Percentiles rank a stretch among this genome's conserved stretches.
Conservation (phyloP, 1,140 invertebrate species). For the Dolichoris vasculosae region DNA sequence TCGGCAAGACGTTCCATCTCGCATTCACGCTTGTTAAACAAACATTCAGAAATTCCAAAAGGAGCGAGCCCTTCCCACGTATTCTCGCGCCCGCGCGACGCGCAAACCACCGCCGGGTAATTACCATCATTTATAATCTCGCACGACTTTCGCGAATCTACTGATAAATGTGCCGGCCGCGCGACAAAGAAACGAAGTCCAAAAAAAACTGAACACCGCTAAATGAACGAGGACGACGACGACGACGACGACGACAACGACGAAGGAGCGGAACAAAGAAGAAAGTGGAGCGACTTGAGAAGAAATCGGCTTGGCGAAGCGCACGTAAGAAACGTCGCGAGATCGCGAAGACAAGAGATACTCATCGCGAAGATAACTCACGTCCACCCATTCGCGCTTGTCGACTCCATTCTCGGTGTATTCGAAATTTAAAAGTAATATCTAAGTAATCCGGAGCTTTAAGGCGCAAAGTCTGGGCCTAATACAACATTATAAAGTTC, state of each 20-base stretch:
- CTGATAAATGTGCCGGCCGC: constrained; percentile 34
- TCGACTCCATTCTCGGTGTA: not conserved
- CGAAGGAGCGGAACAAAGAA: constrained; percentile 15
- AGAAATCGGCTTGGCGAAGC: not conserved
- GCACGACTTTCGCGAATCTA: constrained; percentile 40
- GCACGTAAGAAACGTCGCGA: not conserved
- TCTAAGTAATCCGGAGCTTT: not conserved
- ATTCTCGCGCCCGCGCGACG: not conserved
- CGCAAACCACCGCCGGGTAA: constrained; percentile 9
- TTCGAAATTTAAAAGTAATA: constrained; percentile 9
- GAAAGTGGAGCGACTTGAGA: constrained; percentile 35
- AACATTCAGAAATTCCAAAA: constrained; percentile 42
- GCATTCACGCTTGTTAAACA: constrained; percentile 50
- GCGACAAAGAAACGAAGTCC: constrained; percentile 19
- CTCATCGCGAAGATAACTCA: constrained; percentile 31
- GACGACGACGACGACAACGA: not conserved
- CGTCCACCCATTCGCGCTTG: not conserved
- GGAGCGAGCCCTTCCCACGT: constrained; percentile 25
- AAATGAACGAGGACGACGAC: constrained; percentile 4
- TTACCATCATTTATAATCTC: constrained; percentile 53
- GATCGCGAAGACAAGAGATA: constrained; percentile 5
- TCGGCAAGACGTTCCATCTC: constrained; percentile 2
- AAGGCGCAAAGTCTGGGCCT: not conserved
- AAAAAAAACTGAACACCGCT: not conserved
- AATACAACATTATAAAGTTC: not conserved